Conservation (phyloP, 2,113 vertebrate genomes). For the Heterocephalus glaber region DNA sequence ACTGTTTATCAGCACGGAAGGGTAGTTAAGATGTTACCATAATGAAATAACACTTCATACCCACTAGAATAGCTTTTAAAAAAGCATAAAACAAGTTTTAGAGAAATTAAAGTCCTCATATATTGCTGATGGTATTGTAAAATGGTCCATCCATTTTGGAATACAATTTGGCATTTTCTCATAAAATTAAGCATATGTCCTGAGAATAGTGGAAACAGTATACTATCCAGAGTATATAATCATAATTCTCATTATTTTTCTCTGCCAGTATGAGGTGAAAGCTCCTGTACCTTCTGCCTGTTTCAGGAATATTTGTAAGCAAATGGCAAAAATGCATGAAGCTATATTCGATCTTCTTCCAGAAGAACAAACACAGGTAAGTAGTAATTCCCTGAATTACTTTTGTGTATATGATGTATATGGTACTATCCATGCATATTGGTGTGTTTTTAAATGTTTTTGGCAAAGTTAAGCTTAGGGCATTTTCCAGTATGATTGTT, state of each 20-base stretch:
- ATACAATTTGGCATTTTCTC: constrained; percentile 16
- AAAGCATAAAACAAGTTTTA: not conserved
- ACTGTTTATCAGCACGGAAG: not conserved
- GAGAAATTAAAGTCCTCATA: not conserved
- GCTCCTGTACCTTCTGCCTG: constrained; percentile 97
- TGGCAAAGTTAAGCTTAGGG: constrained; percentile 14
- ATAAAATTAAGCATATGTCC: constrained; percentile 9
- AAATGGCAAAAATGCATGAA: constrained; percentile 99
- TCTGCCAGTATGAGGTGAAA: constrained; percentile 96
- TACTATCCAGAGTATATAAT: constrained; percentile 18
- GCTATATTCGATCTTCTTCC: constrained; percentile 96
- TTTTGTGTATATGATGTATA: not conserved
- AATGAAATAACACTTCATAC: not conserved
- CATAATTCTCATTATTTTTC: constrained; percentile 57
- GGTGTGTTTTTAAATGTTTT: constrained; percentile 16
- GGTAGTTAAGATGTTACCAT: not conserved
- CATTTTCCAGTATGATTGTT: not conserved
- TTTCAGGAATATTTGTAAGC: constrained; percentile 97
- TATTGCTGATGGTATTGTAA: not conserved
- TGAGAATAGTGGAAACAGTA: not conserved
- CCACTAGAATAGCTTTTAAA: not conserved
- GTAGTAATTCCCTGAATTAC: constrained; percentile 49
- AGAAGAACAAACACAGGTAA: constrained; percentile 96
- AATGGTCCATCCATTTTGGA: not conserved
- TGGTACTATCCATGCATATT: not conserved